Conservation (phyloP, 2,113 vertebrate species). For the Larimichthys crocea region DNA sequence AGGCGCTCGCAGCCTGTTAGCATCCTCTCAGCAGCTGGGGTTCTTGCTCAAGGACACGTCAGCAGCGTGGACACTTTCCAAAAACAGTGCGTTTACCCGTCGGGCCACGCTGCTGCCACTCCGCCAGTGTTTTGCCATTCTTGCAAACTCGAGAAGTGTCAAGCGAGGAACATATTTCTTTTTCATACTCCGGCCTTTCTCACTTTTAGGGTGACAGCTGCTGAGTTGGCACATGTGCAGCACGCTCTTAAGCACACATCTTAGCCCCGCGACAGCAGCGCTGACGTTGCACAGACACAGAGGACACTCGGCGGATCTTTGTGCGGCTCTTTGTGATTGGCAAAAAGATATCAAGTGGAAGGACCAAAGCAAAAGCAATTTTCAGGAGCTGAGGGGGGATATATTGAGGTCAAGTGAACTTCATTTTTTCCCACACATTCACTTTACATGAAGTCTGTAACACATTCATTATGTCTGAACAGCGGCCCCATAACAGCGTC, state of each 20-base stretch:
- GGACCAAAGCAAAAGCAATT: constrained; percentile 75
- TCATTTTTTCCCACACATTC: constrained; percentile 56
- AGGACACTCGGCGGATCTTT: constrained; percentile 60
- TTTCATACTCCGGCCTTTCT: constrained; percentile 58
- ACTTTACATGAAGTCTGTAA: constrained; percentile 67
- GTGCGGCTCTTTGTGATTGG: constrained; percentile 64
- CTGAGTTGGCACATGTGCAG: constrained; percentile 74
- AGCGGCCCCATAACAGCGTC: constrained; percentile 45
- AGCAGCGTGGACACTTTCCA: constrained; percentile 18
- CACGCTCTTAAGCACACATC: constrained; percentile 63
- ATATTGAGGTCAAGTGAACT: constrained; percentile 78
- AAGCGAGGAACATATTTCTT: constrained; percentile 56
- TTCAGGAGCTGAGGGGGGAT: constrained; percentile 63
- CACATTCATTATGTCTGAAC: constrained; percentile 69
- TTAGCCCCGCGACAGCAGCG: constrained; percentile 57
- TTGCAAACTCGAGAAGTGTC: constrained; percentile 68
- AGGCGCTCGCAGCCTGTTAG: constrained; percentile 15
- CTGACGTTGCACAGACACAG: constrained; percentile 69
- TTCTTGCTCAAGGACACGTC: constrained; percentile 55
- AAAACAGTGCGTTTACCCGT: constrained; percentile 48
- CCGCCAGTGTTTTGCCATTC: constrained; percentile 56
- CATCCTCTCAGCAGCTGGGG: neutral
- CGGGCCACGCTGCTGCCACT: constrained; percentile 39
- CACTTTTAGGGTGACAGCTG: constrained; percentile 70
- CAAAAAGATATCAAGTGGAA: constrained; percentile 76